Conservation (phyloP, 2,113 vertebrate genomes). For the Neotragus moschatus region DNA sequence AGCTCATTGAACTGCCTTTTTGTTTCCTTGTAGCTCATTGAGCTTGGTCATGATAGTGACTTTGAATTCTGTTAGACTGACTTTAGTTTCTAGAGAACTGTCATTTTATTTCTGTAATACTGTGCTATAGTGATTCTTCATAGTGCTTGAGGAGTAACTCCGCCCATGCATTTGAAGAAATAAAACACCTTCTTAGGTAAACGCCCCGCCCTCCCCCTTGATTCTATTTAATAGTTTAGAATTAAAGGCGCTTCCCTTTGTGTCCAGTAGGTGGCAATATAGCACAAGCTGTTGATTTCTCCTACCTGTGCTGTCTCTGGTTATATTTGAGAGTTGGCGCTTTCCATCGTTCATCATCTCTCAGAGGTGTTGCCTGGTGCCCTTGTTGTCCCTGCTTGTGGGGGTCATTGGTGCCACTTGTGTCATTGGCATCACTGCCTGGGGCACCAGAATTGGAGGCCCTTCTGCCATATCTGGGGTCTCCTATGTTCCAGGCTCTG, state of each 20-base stretch:
- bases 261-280: background rate
- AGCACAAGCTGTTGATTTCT: background rate
- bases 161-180: background rate
- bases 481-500: background rate
- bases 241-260: background rate
- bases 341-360: background rate
- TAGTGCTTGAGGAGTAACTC: background rate
- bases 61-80: background rate
- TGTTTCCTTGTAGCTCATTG: background rate
- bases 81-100: background rate
- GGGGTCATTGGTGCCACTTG: background rate
- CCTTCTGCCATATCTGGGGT: background rate
- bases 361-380: background rate
- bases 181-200: background rate
- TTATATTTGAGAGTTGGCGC: background rate
- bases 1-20: background rate
- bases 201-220: background rate
- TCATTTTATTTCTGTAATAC: background rate
- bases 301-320: background rate
- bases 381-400: background rate
- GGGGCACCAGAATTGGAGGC: background rate
- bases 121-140: background rate
- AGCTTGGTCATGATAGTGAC: background rate
- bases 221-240: background rate
- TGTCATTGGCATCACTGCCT: background rate